Conservation (phyloP, 2,113 vertebrate genomes). For the Anolis sagrei region DNA sequence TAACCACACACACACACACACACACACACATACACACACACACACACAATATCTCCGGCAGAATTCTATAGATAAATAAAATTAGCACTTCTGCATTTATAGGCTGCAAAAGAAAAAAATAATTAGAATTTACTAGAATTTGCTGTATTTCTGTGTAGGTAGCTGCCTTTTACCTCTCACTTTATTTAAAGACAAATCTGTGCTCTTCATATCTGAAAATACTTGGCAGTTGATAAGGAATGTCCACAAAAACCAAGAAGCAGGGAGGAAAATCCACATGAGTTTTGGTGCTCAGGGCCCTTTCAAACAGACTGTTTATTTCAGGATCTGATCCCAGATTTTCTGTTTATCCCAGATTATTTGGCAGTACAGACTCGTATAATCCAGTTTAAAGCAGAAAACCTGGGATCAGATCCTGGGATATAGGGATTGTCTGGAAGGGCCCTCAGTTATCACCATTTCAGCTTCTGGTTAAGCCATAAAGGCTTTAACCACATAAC, state of each 20-base stretch:
- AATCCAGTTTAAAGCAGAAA: too few relatives aligned
- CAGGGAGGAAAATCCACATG: neutral
- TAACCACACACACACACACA: neutral
- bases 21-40: neutral
- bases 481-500: neutral
- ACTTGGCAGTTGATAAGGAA: neutral
- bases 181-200: neutral
- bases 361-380: too few relatives aligned
- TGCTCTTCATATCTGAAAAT: neutral
- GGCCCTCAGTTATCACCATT: slow-evolving; percentile 2
- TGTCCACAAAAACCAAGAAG: neutral
- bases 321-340: too few relatives aligned
- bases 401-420: too few relatives aligned
- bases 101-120: neutral
- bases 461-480: neutral
- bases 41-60: neutral
- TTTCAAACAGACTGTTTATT: too few relatives aligned
- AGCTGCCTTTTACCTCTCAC: neutral
- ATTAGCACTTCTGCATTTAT: neutral
- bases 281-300: neutral
- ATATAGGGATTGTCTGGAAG: too few relatives aligned
- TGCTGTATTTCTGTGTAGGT: neutral
- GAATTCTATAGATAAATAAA: neutral
- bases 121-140: neutral
- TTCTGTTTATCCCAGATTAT: too few relatives aligned